Base-by-base conservation (phyloP, 2,888 invertebrate genomes). In the Hybos culiciformis region DNA sequence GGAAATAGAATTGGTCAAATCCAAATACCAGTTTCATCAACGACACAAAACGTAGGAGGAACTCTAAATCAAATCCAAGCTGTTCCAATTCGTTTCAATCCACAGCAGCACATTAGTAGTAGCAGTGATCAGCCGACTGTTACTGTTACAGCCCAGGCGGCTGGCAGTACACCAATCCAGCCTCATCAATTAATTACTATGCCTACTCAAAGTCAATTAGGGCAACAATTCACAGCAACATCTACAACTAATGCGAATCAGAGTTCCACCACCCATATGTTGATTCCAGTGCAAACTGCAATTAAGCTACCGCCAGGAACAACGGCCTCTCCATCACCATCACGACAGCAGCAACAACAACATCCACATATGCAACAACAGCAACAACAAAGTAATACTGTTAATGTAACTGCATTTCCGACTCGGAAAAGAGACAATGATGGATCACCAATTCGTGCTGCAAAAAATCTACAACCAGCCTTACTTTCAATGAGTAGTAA, bases 371-470 rank as follows among this genome's bases (percentile, higher is more conserved):
- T 42, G 3, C 48, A 46, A 31, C 45, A 20, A 11, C 42, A 45
- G 8, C 49, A 48, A 8, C 45, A 45, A 32, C 43, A 17, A 17
- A 53, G 53, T 34, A 52, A 54, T 2, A n/a, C 54, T 26, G 48
- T 48, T 12, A 42, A 48, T 3, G 48, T 56, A 2, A 56, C 57
- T 3, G 54, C 63, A 11, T 86, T 56, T 84, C 93, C 67, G 68
- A 52, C 93, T 45, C 72, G 92, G 46, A 93, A 93, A 68, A 72
- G 92, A 31, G 91, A 91, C 52, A 75, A 79, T 39, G 91, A 91
- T 45, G 63, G 61, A 9, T 74, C 78, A 0, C 77, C 79, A 1
- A 63, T 77, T 46, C 78, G 81, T 47, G 77, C 73, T 1, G 74
- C 75, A 15, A 76, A 77, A 58, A 78, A 78, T 63, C 63, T 78